A percentile compares a stretch with the other conserved stretches of the same genome.
Conservation (phyloP, 2,888 invertebrate genomes). For the Lottia scabra region DNA sequence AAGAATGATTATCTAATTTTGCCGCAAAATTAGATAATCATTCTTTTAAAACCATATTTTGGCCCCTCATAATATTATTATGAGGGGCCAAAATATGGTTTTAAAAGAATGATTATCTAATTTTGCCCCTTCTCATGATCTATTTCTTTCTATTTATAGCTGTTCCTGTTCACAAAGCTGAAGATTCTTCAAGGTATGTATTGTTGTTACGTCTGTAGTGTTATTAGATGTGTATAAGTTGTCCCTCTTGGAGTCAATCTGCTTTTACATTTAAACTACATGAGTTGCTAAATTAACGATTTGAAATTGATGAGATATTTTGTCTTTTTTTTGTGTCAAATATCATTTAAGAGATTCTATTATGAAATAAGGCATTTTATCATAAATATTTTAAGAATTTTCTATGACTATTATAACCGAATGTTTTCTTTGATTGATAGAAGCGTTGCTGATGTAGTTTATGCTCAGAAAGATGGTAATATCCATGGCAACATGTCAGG, state of each 20-base stretch:
- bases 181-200: slow-evolving; percentile 38
- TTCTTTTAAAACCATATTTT: no score
- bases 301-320: no score
- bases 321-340: no score
- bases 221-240: neutral
- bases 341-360: no score
- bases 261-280: neutral
- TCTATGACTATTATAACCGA: no score
- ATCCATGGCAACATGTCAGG: slow-evolving; percentile 28
- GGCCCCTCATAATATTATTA: no score
- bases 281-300: no score
- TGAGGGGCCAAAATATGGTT: no score
- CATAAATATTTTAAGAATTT: neutral
- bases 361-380: slow-evolving; percentile 20
- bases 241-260: neutral
- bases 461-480: slow-evolving; percentile 36
- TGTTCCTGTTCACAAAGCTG: slow-evolving; percentile 57
- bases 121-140: neutral
- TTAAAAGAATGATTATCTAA: no score
- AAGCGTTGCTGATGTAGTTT: slow-evolving; percentile 33
- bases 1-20: no score
- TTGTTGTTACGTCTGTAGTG: neutral
- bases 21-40: no score
- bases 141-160: slow-evolving; percentile 20
- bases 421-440: neutral